A percentile compares a stretch with the other conserved stretches of the same genome.
phyloP scores from a whole-genome alignment of 2,797 vertebrate genomes.

The Eulemur mongoz region DNA sequence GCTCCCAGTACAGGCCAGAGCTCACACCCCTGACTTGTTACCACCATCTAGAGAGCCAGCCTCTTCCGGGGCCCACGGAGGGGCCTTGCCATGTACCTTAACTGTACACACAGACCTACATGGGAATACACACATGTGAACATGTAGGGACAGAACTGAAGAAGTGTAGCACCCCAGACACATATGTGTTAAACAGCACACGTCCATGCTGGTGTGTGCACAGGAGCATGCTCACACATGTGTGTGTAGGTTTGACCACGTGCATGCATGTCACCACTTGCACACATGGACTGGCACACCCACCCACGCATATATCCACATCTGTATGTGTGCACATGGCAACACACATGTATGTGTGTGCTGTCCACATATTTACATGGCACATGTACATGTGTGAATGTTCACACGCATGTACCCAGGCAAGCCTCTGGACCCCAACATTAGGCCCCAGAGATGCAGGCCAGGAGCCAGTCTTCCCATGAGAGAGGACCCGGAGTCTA shows the following conservation, averaged over 20 bases:
- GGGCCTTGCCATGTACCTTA: not conserved
- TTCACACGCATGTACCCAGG: not conserved
- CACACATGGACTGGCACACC: not conserved
- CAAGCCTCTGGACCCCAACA: not conserved
- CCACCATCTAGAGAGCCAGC: not conserved
- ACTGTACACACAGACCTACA: not conserved
- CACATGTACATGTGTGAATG: not conserved
- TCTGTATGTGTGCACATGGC: not conserved
- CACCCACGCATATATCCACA: fast-evolving
- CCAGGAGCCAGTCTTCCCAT: not conserved
- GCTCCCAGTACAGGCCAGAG: not conserved
- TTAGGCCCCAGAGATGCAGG: not conserved
- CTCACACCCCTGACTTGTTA: not conserved
- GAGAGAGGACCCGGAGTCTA: not conserved
- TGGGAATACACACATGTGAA: not conserved
- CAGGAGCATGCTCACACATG: not conserved
- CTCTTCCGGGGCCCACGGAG: not conserved
- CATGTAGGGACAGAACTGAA: not conserved
- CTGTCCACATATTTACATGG: not conserved
- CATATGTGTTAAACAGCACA: not conserved
- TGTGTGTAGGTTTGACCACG: too few relatives aligned
- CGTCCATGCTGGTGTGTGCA: fast-evolving
- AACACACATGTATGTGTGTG: not conserved
- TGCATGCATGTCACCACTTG: not conserved
- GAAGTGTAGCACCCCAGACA: not conserved